These are phyloP conservation scores for Scaptomyza pallida DNA, from an alignment of 1,140 invertebrate species.

Conservation along the genomic window DNA sequence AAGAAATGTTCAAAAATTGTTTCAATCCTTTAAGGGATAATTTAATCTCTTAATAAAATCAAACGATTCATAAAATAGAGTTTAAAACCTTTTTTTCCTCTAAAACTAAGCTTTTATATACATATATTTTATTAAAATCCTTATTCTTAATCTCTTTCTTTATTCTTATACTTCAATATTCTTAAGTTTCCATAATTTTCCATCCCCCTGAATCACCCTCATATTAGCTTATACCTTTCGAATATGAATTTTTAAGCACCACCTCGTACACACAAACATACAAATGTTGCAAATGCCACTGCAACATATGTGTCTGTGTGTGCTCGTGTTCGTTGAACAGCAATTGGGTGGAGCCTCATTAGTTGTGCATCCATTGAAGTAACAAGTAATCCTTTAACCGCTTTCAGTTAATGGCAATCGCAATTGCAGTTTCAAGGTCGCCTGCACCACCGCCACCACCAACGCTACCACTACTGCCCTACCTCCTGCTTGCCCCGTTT, in stretches of 20 bases:
- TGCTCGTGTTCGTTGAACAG: conserved; percentile 5
- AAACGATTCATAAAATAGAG: no score
- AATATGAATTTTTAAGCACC: conserved; percentile 12
- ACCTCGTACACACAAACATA: background rate
- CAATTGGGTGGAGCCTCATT: conserved; percentile 34
- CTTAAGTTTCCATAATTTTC: no score
- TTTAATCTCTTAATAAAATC: no score
- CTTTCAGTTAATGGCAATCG: conserved; percentile 52
- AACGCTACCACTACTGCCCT: no score
- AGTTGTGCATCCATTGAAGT: conserved; percentile 25
- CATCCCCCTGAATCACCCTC: conserved; percentile 9
- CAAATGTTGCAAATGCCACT: conserved; percentile 1
- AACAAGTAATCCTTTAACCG: conserved; percentile 36
- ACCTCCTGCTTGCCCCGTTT: background rate
- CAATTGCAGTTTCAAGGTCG: conserved; percentile 27
- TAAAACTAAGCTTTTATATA: no score
- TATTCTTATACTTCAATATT: background rate
- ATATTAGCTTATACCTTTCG: background rate
- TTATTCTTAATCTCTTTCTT: background rate
- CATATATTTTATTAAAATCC: no score
- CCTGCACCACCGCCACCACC: background rate
- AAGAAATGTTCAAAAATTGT: no score
- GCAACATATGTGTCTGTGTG: background rate
- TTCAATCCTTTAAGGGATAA: no score
- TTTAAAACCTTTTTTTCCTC: no score